Conservation (phyloP, 2,888 invertebrate species). For the Caradrina clavipalpis region DNA sequence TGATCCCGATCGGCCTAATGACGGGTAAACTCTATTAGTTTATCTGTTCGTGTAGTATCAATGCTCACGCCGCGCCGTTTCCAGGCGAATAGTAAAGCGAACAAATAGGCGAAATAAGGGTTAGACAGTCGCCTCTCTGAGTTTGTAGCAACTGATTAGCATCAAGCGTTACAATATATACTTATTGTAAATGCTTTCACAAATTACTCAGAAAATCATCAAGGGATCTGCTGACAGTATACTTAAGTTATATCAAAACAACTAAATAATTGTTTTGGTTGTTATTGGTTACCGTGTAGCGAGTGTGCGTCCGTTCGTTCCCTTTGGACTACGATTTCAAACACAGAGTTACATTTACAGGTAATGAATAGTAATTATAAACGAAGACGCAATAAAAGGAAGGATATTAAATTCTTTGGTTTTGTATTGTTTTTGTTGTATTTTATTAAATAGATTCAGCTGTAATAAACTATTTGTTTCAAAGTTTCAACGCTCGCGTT, state of each 20-base stretch:
- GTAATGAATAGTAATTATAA: not conserved
- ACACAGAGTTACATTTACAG: not conserved
- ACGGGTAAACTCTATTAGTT: not conserved
- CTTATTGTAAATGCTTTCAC: too few relatives aligned
- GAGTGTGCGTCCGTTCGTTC: too few relatives aligned
- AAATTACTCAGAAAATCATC: too few relatives aligned
- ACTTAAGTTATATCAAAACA: too few relatives aligned
- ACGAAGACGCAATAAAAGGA: not conserved
- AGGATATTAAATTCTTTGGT: not conserved
- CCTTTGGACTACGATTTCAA: not conserved
- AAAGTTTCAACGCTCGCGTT: slow-evolving; percentile 7
- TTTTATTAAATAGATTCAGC: not conserved
- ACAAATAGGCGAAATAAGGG: not conserved
- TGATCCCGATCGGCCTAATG: not conserved
- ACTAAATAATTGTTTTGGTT: too few relatives aligned
- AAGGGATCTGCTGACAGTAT: too few relatives aligned
- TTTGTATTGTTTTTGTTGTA: not conserved
- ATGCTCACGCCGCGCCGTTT: not conserved
- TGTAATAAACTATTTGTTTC: not conserved
- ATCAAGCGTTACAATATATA: too few relatives aligned
- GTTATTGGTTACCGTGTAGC: not conserved
- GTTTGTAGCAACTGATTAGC: too few relatives aligned
- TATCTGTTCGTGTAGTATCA: not conserved
- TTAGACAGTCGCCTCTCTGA: too few relatives aligned
- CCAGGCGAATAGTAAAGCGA: not conserved